Conservation (phyloP, 2,113 vertebrate genomes). For the Lophura nycthemera region DNA sequence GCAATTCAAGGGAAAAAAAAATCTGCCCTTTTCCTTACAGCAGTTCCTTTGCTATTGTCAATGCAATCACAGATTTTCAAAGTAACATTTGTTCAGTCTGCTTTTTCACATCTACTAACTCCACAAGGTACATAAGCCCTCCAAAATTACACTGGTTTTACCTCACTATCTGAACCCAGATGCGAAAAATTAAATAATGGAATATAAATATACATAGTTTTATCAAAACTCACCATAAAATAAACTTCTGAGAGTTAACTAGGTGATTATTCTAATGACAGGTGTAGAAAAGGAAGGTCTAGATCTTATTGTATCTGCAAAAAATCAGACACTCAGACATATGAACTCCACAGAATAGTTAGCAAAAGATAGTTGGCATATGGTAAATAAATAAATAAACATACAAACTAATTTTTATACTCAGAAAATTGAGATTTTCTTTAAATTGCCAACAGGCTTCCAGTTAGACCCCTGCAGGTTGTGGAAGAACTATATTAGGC, state of each 20-base stretch:
- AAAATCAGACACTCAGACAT: neutral
- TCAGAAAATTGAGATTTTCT: neutral
- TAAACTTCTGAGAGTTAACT: neutral
- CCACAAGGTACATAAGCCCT: slow-evolving; percentile 1
- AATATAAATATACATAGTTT: neutral
- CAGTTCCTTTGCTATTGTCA: neutral
- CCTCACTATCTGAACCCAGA: slow-evolving; percentile 2
- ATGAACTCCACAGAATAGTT: neutral
- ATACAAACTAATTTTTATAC: neutral
- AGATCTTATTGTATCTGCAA: neutral
- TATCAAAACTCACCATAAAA: neutral
- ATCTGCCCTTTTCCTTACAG: neutral
- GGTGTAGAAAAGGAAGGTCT: neutral
- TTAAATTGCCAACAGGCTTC: neutral
- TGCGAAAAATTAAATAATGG: slow-evolving; percentile 34
- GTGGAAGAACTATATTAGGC: neutral
- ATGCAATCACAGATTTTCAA: neutral
- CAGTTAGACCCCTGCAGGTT: neutral
- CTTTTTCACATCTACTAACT: slow-evolving; percentile 53
- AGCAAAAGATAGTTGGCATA: neutral
- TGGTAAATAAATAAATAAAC: neutral
- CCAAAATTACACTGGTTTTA: neutral
- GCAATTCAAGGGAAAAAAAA: neutral
- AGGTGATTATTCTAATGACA: neutral
- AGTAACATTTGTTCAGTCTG: neutral